Conservation (phyloP, 2,113 vertebrate genomes). For the Eonycteris spelaea region DNA sequence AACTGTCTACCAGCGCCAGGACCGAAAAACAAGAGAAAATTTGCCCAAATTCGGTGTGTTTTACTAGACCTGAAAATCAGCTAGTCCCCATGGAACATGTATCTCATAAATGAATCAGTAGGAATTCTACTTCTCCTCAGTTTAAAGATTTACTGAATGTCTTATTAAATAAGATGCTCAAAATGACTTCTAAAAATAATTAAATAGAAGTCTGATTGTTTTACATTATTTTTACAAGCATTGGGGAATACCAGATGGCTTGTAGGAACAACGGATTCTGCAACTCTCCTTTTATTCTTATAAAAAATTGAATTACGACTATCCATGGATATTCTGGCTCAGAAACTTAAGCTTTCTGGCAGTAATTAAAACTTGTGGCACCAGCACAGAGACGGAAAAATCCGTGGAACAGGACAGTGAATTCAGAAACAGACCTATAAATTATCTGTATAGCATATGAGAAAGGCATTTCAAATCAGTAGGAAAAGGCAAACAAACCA, state of each 20-base stretch:
- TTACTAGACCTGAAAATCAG: constrained; percentile 28
- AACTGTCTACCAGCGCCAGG: neutral
- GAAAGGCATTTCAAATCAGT: neutral
- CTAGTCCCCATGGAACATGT: neutral
- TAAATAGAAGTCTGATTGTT: constrained; percentile 57
- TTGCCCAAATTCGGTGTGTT: neutral
- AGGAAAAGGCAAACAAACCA: neutral
- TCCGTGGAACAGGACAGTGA: neutral
- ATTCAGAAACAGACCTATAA: neutral
- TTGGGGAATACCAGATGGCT: constrained; percentile 68
- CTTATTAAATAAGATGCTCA: constrained; percentile 34
- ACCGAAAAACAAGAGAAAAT: neutral
- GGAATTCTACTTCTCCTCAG: constrained; percentile 34
- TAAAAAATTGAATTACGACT: neutral
- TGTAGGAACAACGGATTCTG: constrained; percentile 64
- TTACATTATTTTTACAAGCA: constrained; percentile 9
- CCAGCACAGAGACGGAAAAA: neutral
- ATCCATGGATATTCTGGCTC: neutral
- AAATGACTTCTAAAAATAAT: constrained; percentile 64
- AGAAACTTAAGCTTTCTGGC: neutral
- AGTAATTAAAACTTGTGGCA: neutral
- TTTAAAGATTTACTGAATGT: neutral
- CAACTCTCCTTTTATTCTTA: constrained; percentile 1
- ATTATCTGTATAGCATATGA: neutral
- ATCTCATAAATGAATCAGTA: neutral